Percentiles rank a stretch among this genome's conserved stretches.
phyloP scores from a whole-genome alignment of 2,888 invertebrate species.

The Stenolophus ochropezus region DNA sequence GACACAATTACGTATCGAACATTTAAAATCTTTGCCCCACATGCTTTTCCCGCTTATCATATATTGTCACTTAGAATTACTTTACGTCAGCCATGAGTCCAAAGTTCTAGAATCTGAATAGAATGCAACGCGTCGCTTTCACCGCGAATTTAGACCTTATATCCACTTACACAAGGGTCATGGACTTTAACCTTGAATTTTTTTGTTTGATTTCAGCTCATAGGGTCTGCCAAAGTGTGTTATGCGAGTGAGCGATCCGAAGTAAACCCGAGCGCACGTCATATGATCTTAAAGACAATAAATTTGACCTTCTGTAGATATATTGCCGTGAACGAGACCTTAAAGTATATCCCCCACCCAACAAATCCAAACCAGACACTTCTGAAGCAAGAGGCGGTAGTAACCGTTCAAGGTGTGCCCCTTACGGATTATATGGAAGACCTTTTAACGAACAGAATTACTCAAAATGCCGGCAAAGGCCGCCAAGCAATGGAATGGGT shows the following conservation, averaged over 20 bases:
- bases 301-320: constrained; percentile 95
- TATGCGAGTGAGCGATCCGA: constrained; percentile 96
- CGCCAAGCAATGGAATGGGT: constrained; percentile 99
- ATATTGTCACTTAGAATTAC: neutral
- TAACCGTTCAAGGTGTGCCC: constrained; percentile 94
- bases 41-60: constrained; percentile 18
- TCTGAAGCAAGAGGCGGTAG: constrained; percentile 94
- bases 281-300: constrained; percentile 92
- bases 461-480: constrained; percentile 95
- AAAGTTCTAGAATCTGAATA: constrained; percentile 53
- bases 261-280: constrained; percentile 87
- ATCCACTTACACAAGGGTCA: neutral
- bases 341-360: constrained; percentile 93
- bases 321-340: constrained; percentile 94
- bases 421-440: constrained; percentile 96
- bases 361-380: constrained; percentile 87
- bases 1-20: neutral
- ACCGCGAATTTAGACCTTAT: constrained; percentile 40
- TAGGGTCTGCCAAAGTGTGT: constrained; percentile 93
- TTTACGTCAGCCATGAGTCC: constrained; percentile 24
- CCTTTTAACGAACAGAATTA: constrained; percentile 90
- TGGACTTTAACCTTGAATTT: constrained; percentile 44
- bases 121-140: neutral
- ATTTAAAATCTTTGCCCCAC: constrained; percentile 6
- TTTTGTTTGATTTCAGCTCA: constrained; percentile 79